Evolutionary conservation across 2,888 invertebrate genomes (phyloP), one percentile per base, ranked within the genome.

Genomic region (Muschampia plurimacula): DNA sequence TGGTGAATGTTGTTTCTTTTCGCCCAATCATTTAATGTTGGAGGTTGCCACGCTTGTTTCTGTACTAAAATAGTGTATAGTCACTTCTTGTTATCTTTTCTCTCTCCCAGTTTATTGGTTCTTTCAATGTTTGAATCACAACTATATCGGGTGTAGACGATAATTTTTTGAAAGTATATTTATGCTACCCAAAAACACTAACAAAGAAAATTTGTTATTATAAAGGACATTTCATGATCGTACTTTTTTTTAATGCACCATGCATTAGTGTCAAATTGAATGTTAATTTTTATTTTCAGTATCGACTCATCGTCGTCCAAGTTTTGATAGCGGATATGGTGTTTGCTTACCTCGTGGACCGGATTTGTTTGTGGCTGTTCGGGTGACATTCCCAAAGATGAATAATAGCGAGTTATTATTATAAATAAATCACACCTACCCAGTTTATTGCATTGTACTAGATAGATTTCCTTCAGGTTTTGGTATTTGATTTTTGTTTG

Each of bases 281-380:
- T 57, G 4, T 15, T 41, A 52, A 8, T 44, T 59, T n/a, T 63
- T 46, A 32, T 63, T 79, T 86, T 95, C 96, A 99, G 99, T 99
- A 99, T 88, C 98, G 99, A 79, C 95, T 96, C 79, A 96, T 97
- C 76, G 93, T 99, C 83, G 95, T 99, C 67, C 95, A 96, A 89
- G 97, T 98, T 15, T 95, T 99, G 78, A 94, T 97, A 79, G 96
- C 97, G 0, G 99, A 99, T 89, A 97, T 99, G 87, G 89, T 97
- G 77, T 96, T 97, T 83, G 98, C 99, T 4, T 99, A 96, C 85
- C 83, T 97, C 28, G 96, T 97, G 75, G 99, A 99, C 89, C 96
- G 98, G 82, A 83, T 96, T 52, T 98, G 98, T 89, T 95, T 98
- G 83, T 97, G 97, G 95, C 92, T 98, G 65, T 98, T 98, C 86